Conservation (phyloP, 2,888 invertebrate genomes). For the Hofmannophila pseudospretella region DNA sequence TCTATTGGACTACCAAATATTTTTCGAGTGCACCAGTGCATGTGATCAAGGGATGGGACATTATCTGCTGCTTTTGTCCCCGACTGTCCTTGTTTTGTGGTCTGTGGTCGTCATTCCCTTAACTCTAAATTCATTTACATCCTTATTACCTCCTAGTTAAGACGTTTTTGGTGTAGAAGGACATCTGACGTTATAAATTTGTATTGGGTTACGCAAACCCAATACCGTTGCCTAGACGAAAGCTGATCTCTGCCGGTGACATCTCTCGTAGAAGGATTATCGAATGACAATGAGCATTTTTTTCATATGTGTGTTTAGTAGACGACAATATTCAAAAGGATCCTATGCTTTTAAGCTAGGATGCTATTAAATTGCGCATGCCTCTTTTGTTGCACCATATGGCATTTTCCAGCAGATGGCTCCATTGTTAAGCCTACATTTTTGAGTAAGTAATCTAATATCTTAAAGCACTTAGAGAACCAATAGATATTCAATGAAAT, state of each 20-base stretch:
- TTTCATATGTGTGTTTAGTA: slow-evolving; percentile 51
- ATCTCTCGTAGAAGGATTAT: slow-evolving; percentile 76
- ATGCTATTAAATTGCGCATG: slow-evolving; percentile 76
- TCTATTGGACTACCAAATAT: slow-evolving; percentile 60
- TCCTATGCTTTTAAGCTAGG: slow-evolving; percentile 60
- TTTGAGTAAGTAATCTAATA: slow-evolving; percentile 46
- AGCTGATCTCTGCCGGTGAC: slow-evolving; percentile 74
- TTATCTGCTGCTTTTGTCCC: slow-evolving; percentile 66
- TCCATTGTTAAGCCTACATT: slow-evolving; percentile 50
- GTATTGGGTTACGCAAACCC: slow-evolving; percentile 76
- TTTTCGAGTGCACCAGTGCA: slow-evolving; percentile 72
- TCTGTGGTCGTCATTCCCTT: slow-evolving; percentile 52
- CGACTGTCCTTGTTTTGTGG: slow-evolving; percentile 65
- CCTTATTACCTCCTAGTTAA: slow-evolving; percentile 37
- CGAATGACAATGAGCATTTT: slow-evolving; percentile 71
- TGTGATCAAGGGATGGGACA: slow-evolving; percentile 76
- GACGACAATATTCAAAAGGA: slow-evolving; percentile 52
- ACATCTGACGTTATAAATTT: slow-evolving; percentile 33
- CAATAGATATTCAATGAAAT: slow-evolving; percentile 22
- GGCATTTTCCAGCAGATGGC: slow-evolving; percentile 71
- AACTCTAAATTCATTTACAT: slow-evolving; percentile 27
- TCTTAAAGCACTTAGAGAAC: slow-evolving; percentile 25
- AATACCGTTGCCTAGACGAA: slow-evolving; percentile 70
- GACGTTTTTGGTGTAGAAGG: slow-evolving; percentile 22
- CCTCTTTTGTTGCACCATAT: slow-evolving; percentile 68